Conservation (phyloP, 2,797 vertebrate species). For the Artibeus jamaicensis region DNA sequence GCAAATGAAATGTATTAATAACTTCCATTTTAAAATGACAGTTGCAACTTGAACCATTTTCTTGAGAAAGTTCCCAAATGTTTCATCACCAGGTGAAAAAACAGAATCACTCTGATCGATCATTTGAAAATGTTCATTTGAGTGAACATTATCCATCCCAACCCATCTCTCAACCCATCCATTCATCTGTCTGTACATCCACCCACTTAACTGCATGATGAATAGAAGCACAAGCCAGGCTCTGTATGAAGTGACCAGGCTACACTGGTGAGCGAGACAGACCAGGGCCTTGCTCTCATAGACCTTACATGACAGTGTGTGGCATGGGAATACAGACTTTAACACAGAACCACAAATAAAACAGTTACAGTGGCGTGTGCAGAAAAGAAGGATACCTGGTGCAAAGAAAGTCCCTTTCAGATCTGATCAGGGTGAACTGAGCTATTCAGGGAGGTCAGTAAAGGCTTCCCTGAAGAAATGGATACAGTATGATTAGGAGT, state of each 20-base stretch:
- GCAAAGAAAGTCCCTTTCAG: background rate
- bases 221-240: background rate
- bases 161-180: background rate
- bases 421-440: background rate
- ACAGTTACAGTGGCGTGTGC: background rate
- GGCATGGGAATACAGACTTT: background rate
- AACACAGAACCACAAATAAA: background rate
- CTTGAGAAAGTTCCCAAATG: constrained; percentile 16
- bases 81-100: background rate
- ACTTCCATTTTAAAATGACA: constrained; percentile 17
- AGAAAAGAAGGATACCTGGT: background rate
- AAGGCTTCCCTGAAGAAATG: background rate
- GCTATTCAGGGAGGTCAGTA: background rate
- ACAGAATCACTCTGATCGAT: background rate
- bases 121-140: background rate
- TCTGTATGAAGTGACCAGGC: background rate
- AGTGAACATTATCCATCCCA: too few species aligned
- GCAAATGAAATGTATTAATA: background rate
- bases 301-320: background rate
- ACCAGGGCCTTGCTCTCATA: background rate
- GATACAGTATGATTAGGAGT: background rate
- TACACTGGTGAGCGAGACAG: background rate
- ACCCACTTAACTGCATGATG: background rate
- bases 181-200: background rate
- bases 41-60: background rate